Conservation (phyloP, 2,113 vertebrate genomes). For the Sakesphorus luctuosus region DNA sequence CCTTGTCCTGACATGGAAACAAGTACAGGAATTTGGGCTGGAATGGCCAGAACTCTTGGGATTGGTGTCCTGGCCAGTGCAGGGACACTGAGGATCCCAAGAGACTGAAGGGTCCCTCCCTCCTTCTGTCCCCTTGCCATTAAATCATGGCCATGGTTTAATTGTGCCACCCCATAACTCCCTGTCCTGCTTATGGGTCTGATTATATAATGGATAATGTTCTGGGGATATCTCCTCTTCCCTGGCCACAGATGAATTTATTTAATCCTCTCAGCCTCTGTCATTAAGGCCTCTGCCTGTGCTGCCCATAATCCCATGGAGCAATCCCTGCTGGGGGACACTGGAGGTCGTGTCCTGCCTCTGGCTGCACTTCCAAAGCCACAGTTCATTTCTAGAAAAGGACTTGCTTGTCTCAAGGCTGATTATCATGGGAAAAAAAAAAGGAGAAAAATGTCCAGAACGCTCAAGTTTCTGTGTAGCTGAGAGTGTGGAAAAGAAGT, state of each 20-base stretch:
- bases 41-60: background rate
- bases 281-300: constrained; percentile 20
- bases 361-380: background rate
- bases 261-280: constrained; percentile 56
- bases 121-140: background rate
- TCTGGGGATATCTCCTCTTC: background rate
- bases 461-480: background rate
- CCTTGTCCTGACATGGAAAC: background rate
- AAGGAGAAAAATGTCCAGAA: background rate
- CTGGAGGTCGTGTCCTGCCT: background rate
- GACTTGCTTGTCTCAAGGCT: background rate
- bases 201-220: background rate
- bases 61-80: fast-evolving
- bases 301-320: background rate
- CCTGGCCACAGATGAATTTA: constrained; percentile 18
- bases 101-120: no score
- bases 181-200: background rate
- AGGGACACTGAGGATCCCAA: background rate
- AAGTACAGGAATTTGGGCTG: background rate
- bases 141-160: background rate
- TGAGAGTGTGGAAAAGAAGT: background rate
- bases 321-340: background rate
- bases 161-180: background rate
- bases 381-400: background rate
- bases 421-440: background rate